Base-by-base conservation (phyloP, 2,113 vertebrate species). In the Nibea coibor region DNA sequence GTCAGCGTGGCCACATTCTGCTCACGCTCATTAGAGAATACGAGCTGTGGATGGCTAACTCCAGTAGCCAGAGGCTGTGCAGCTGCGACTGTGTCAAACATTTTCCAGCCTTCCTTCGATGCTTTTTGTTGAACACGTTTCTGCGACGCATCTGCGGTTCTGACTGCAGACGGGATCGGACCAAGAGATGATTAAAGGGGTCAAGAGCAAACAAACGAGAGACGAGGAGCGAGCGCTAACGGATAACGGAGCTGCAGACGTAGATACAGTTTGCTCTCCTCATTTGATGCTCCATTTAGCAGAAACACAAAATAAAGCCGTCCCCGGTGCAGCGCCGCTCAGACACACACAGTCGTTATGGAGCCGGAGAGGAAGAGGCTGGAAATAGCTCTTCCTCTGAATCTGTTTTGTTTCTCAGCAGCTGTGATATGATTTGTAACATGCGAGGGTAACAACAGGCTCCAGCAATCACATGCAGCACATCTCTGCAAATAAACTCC, bases 231-330 rank as follows among this genome's bases (percentile, higher is more conserved):
- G 31, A 54, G 31, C 8, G 65, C 54, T 14, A 19, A 78, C 47
- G 53, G 35, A 14, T 53, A 67, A 67, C 72, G 31, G 57, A 64
- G 71, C 72, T 28, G 59, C 78, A 89, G 78, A 87, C 54, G 71
- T 45, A 83, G 45, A 86, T 73, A 43, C 73, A 66, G 70, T 78
- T 75, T 39, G 68, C 47, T 83, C 84, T 80, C 43, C 81, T 90
- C 87, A 78, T 92, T 88, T 94, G 83, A 90, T 83, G 87, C 94
- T 92, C 89, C 87, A 89, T 92, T 94, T 90, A 91, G 70, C 92
- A 92, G 86, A 78, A 89, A 84, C 70, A 72, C 78, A 75, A 78
- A 78, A 86, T 82, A 89, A 91, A 88, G 26, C 78, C 70, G 75
- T 85, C 81, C 76, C 65, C 71, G 22, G 51, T 10, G 54, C 80